phyloP scores from a whole-genome alignment of 23 tunicate genomes.

The Oikopleura albicans region DNA sequence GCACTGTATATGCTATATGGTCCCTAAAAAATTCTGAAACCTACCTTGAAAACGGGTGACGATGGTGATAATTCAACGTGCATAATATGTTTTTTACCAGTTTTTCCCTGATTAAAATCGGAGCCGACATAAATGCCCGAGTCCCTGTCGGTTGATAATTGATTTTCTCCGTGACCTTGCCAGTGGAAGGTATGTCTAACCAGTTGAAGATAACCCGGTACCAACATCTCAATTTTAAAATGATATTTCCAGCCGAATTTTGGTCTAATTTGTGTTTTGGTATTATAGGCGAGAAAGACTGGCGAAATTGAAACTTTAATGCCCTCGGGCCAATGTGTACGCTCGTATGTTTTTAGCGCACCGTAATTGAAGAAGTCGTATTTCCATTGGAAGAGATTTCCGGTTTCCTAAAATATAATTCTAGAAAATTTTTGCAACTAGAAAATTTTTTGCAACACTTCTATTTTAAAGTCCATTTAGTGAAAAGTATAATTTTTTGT shows the following conservation, averaged over 20 bases:
- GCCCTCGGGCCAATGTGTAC: slow-evolving; percentile 5
- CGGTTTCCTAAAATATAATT: slow-evolving; percentile 18
- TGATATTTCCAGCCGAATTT: slow-evolving; percentile 15
- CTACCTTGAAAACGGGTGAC: not conserved
- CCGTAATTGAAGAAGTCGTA: not conserved
- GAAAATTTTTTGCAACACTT: no score
- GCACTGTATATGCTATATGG: not conserved
- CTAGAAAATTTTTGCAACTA: no score
- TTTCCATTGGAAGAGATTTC: not conserved
- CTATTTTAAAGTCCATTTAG: no score
- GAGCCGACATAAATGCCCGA: not conserved
- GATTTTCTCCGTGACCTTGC: not conserved
- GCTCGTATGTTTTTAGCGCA: not conserved
- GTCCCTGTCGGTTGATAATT: not conserved
- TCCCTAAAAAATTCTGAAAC: not conserved
- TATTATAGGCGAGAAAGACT: not conserved
- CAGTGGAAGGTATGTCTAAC: not conserved
- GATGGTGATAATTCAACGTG: not conserved
- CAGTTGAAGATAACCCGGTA: not conserved
- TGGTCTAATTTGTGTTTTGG: not conserved
- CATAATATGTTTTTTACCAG: not conserved
- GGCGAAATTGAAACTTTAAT: slow-evolving; percentile 9
- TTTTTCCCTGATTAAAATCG: not conserved
- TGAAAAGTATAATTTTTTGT: no score
- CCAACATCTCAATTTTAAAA: not conserved